A percentile compares a stretch with the other conserved stretches of the same genome.
Conservation (phyloP, 2,888 invertebrate genomes). For the Orchestes rusci region DNA sequence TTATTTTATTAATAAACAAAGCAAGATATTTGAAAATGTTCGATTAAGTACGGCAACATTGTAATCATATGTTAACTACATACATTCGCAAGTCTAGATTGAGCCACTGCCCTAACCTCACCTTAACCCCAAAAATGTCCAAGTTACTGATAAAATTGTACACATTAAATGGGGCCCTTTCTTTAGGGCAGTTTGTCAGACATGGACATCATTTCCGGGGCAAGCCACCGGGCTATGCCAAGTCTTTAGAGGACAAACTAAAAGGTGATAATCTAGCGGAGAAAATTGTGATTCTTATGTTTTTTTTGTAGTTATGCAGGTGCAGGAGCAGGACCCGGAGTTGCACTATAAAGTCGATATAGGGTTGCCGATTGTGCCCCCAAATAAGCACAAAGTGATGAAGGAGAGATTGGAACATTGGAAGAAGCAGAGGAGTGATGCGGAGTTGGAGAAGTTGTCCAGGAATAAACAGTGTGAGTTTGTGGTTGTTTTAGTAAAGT, state of each 20-base stretch:
- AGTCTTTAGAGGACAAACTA: constrained; percentile 59
- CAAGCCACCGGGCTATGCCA: constrained; percentile 62
- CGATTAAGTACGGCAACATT: too few relatives aligned
- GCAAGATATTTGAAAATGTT: too few relatives aligned
- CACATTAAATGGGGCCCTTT: too few relatives aligned
- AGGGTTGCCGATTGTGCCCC: constrained; percentile 48
- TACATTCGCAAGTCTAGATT: too few relatives aligned
- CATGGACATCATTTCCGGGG: constrained; percentile 60
- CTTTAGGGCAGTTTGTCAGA: too few relatives aligned
- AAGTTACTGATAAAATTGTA: too few relatives aligned
- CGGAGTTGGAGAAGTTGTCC: constrained; percentile 56
- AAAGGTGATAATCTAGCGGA: constrained; percentile 43
- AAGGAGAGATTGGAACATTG: constrained; percentile 50
- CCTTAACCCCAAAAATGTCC: too few relatives aligned
- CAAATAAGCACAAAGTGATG: constrained; percentile 41
- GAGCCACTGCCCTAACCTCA: too few relatives aligned
- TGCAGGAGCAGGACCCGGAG: constrained; percentile 49
- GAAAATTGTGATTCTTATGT: neutral
- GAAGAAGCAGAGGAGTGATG: constrained; percentile 48
- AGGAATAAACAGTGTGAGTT: constrained; percentile 53
- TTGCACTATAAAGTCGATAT: constrained; percentile 56
- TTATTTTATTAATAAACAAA: too few relatives aligned
- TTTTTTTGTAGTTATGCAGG: constrained; percentile 40
- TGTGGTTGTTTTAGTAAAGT: too few relatives aligned
- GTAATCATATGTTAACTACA: too few relatives aligned